A percentile compares a stretch with the other conserved stretches of the same genome.
Evolutionary conservation across 2,888 invertebrate genomes (phyloP).

Genomic region (Platypus cylindrus): DNA sequence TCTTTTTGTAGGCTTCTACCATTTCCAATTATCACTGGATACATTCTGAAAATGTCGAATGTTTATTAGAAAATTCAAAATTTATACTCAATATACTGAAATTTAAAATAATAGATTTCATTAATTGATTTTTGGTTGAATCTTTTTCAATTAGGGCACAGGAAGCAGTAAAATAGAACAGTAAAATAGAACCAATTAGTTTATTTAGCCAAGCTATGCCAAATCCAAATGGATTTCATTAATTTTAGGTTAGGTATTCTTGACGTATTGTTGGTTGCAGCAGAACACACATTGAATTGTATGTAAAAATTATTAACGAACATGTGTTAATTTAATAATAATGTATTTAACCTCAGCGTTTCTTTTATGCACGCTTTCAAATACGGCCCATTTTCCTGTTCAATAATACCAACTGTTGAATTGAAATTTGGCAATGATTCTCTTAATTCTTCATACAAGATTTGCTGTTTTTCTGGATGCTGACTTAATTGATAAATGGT

Average conservation of each 20-base stretch:
- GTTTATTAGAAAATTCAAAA: constrained; percentile 1
- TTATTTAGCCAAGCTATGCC: too few relatives aligned
- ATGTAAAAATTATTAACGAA: too few relatives aligned
- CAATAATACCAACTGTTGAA: constrained; percentile 43
- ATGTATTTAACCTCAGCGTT: constrained; percentile 46
- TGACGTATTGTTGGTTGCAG: too few relatives aligned
- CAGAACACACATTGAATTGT: too few relatives aligned
- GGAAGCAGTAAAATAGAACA: background rate
- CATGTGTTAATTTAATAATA: too few relatives aligned
- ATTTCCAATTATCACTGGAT: constrained; percentile 71
- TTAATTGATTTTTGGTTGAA: too few relatives aligned
- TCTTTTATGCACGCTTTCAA: constrained; percentile 68
- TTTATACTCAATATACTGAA: background rate
- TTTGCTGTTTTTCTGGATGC: constrained; percentile 54
- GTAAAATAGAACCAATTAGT: background rate
- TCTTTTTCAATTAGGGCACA: background rate
- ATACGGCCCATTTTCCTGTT: constrained; percentile 54
- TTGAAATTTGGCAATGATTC: constrained; percentile 41
- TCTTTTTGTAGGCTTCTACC: constrained; percentile 64
- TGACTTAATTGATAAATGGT: constrained; percentile 62
- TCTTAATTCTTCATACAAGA: constrained; percentile 49
- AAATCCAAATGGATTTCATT: too few relatives aligned
- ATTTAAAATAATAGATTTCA: too few relatives aligned
- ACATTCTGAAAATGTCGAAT: constrained; percentile 43
- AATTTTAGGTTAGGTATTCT: too few relatives aligned